Conservation (phyloP, 2,113 vertebrate species). For the Albula glossodonta region DNA sequence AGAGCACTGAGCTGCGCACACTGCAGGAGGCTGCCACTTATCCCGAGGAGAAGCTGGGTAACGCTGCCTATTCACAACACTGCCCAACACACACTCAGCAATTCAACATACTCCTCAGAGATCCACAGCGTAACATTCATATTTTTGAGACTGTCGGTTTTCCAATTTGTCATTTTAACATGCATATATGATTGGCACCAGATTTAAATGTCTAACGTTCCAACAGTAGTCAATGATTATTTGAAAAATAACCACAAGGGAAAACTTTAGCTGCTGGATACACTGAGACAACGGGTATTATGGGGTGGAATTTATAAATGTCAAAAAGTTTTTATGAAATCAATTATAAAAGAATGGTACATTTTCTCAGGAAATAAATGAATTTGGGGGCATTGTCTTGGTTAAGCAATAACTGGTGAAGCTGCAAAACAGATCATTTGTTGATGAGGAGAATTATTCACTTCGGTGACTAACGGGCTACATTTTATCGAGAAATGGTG, state of each 20-base stretch:
- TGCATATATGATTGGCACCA: neutral
- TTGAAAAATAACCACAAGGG: neutral
- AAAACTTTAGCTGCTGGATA: neutral
- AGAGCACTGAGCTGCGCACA: constrained; percentile 85
- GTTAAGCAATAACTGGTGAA: neutral
- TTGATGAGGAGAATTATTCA: neutral
- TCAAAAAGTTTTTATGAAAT: no score
- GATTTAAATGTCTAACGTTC: neutral
- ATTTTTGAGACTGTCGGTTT: neutral
- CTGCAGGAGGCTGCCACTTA: constrained; percentile 75
- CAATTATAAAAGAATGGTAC: no score
- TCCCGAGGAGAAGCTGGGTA: constrained; percentile 79
- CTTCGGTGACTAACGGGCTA: neutral
- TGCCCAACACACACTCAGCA: neutral
- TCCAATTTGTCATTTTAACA: neutral
- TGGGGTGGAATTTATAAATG: neutral
- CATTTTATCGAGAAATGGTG: neutral
- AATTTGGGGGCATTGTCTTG: no score
- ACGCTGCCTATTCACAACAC: neutral
- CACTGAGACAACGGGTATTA: neutral
- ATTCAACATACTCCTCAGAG: neutral
- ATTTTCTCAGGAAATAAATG: no score
- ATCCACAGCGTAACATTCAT: neutral
- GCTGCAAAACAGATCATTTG: neutral
- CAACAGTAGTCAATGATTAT: neutral